phyloP scores from a whole-genome alignment of 2,888 invertebrate genomes.

The Spisula subtruncata region DNA sequence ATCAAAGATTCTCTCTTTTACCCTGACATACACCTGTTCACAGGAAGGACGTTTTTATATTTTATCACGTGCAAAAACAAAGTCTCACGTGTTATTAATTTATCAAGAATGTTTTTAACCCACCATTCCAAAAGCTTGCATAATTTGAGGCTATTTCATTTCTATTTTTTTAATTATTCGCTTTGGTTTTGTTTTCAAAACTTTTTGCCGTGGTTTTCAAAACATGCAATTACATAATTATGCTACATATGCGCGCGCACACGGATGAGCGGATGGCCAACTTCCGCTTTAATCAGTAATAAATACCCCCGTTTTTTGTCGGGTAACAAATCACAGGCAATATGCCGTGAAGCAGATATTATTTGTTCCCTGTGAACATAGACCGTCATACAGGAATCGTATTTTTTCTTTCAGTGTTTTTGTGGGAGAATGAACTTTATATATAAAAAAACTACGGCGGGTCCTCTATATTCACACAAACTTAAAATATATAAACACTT shows the following conservation, averaged over 20 bases:
- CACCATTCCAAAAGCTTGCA: conserved; percentile 32
- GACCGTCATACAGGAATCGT: not conserved
- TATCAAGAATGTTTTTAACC: conserved; percentile 43
- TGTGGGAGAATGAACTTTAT: not conserved
- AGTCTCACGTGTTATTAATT: conserved; percentile 51
- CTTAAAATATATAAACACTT: too few relatives aligned
- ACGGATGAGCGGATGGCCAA: not conserved
- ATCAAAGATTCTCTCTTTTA: conserved; percentile 45
- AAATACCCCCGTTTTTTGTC: conserved; percentile 3
- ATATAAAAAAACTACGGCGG: too few relatives aligned
- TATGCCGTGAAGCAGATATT: conserved; percentile 16
- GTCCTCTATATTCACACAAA: too few relatives aligned
- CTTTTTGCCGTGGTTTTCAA: not conserved
- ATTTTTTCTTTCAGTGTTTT: not conserved
- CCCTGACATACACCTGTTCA: conserved; percentile 47
- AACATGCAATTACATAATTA: not conserved
- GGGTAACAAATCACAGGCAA: not conserved
- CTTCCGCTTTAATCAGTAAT: not conserved
- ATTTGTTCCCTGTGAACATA: not conserved
- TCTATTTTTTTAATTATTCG: not conserved
- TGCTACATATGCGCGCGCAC: not conserved
- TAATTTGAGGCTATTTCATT: conserved; percentile 21
- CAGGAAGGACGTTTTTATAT: conserved; percentile 16
- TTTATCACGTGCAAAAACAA: conserved; percentile 58
- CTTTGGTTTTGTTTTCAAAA: conserved; percentile 15